Evolutionary conservation across 2,113 vertebrate species (phyloP).

Genomic region (Rattus norvegicus): DNA sequence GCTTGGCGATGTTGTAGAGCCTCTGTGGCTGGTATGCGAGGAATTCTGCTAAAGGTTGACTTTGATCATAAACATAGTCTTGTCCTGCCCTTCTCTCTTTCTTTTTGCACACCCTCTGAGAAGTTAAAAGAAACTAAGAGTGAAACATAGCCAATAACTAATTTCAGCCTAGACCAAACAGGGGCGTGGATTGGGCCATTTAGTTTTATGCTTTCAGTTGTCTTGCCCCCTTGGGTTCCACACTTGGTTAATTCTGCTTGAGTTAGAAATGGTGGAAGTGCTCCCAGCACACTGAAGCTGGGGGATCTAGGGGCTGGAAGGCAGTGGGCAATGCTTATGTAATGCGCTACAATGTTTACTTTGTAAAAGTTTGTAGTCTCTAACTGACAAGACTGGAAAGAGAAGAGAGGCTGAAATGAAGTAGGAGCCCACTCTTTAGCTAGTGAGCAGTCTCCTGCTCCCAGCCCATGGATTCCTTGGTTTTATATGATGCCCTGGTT

Average conservation of each 20-base stretch:
- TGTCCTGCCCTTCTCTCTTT: not conserved
- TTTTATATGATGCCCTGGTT: not conserved
- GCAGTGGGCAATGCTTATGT: not conserved
- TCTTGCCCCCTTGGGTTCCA: not conserved
- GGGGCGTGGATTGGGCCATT: not conserved
- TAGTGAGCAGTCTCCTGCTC: not conserved
- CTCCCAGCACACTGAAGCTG: not conserved
- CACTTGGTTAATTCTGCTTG: not conserved
- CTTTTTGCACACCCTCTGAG: constrained; percentile 7
- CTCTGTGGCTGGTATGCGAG: constrained; percentile 1
- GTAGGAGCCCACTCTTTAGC: not conserved
- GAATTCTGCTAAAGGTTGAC: not conserved
- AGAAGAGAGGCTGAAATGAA: not conserved
- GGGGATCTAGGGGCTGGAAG: not conserved
- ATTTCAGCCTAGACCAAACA: not conserved
- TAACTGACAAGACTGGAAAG: not conserved
- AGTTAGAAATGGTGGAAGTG: not conserved
- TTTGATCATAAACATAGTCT: constrained; percentile 4
- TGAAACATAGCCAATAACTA: not conserved
- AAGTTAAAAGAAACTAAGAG: constrained; percentile 42
- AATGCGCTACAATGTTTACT: not conserved
- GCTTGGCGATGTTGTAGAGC: not conserved
- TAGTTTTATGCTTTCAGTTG: not conserved
- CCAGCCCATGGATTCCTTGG: too few relatives aligned
- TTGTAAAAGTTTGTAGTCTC: not conserved